Percentiles rank a stretch among this genome's conserved stretches.
Evolutionary conservation across 2,888 invertebrate species (phyloP).

Genomic region (Tyria jacobaeae): DNA sequence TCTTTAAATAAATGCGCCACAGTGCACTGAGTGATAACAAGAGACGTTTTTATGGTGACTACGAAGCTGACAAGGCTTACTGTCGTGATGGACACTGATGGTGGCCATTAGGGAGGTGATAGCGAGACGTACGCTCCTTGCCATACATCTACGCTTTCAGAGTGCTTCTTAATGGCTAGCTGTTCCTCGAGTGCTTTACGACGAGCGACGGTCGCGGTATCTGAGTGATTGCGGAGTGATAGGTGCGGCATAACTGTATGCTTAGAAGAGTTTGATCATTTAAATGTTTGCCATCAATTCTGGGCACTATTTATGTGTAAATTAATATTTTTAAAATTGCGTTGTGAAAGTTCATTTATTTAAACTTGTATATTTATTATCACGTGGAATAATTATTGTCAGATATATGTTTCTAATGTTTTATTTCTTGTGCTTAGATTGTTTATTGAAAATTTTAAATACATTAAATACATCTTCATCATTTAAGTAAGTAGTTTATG

Average conservation of each 20-base stretch:
- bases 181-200: conserved; percentile 47
- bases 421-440: no score
- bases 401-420: no score
- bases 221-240: conserved; percentile 40
- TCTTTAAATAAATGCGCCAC: neutral
- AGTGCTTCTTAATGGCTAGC: conserved; percentile 42
- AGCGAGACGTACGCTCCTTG: conserved; percentile 48
- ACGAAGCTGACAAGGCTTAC: conserved; percentile 13
- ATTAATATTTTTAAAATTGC: no score
- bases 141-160: conserved; percentile 46
- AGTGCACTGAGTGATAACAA: neutral
- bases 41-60: conserved; percentile 45
- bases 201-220: conserved; percentile 19
- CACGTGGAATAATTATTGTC: no score
- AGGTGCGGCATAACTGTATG: conserved; percentile 19
- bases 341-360: no score
- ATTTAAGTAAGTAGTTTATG: no score
- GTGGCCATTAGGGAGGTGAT: conserved; percentile 48
- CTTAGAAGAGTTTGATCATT: neutral
- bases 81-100: conserved; percentile 53
- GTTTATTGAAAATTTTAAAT: no score
- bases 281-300: neutral
- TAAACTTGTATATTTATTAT: no score
- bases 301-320: neutral
- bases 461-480: no score